Evolutionary conservation across 1,140 invertebrate species (phyloP).

Genomic region (Aphis gossypii): DNA sequence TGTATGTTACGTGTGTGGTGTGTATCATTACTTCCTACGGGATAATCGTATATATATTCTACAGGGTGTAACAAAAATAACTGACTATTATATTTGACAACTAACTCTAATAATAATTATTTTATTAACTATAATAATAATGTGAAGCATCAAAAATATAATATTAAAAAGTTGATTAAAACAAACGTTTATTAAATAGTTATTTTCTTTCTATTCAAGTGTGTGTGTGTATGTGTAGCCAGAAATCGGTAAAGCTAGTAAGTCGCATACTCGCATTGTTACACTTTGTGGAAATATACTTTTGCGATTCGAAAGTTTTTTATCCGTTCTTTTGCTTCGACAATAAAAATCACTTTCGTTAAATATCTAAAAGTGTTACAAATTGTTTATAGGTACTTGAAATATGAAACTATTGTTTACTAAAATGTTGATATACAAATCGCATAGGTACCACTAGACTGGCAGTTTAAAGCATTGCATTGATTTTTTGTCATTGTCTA

Average conservation of each 20-base stretch:
- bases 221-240: background rate
- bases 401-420: background rate
- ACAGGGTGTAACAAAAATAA: background rate
- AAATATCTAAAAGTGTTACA: background rate
- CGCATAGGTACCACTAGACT: background rate
- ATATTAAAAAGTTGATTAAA: no score
- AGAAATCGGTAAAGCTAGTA: background rate
- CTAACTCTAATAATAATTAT: background rate
- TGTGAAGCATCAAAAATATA: no score
- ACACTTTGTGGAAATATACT: background rate
- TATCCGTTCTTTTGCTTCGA: background rate
- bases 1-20: no score
- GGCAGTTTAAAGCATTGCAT: background rate
- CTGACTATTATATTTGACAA: background rate
- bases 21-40: background rate
- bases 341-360: background rate
- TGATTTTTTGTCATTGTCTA: background rate
- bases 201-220: background rate
- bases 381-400: background rate
- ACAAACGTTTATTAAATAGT: no score
- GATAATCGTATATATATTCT: background rate
- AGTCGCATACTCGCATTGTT: background rate
- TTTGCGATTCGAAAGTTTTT: background rate
- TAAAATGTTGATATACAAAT: no score
- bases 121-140: background rate